Conservation (phyloP, 2,797 vertebrate genomes). For the Enteromius mattozi region DNA sequence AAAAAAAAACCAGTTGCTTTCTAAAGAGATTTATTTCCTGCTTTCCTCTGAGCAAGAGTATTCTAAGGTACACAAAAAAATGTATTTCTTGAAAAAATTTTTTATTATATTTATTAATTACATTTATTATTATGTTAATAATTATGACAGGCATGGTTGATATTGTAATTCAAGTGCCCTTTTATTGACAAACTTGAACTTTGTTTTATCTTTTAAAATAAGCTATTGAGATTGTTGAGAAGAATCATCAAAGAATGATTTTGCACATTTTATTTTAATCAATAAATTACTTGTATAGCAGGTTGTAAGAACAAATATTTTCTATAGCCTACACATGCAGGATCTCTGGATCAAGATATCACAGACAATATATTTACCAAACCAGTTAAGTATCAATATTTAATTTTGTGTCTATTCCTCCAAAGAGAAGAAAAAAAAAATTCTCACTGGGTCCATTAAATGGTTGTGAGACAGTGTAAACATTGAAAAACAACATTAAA, state of each 20-base stretch:
- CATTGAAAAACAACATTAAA: background rate
- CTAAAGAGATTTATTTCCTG: background rate
- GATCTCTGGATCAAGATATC: background rate
- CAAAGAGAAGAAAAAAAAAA: background rate
- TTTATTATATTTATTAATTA: background rate
- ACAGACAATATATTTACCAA: conserved; percentile 4
- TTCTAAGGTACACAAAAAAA: background rate
- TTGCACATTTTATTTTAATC: background rate
- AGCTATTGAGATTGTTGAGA: background rate
- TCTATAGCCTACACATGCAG: background rate
- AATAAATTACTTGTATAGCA: background rate
- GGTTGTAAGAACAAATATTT: background rate
- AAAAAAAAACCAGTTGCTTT: background rate
- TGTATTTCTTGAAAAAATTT: background rate
- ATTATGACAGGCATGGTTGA: background rate
- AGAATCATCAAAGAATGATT: no score
- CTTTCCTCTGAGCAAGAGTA: background rate
- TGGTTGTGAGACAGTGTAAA: background rate
- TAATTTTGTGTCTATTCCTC: background rate
- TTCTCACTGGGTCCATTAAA: background rate
- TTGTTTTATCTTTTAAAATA: background rate
- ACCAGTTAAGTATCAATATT: background rate
- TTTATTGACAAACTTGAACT: background rate
- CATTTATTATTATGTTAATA: background rate
- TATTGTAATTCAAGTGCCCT: background rate